Conservation (phyloP, 2,888 invertebrate species). For the Thymelicus sylvestris region DNA sequence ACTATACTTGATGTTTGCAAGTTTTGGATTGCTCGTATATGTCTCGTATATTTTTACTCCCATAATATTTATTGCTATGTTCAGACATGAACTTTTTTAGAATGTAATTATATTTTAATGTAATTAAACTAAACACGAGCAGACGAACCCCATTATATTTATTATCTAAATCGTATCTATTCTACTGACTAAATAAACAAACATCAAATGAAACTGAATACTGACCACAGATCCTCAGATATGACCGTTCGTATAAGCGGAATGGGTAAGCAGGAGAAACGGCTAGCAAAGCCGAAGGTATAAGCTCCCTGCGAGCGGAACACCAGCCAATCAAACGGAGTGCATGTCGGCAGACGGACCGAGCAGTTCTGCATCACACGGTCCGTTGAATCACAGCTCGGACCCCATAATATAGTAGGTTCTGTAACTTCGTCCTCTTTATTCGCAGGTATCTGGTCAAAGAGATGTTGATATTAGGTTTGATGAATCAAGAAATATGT, state of each 20-base stretch:
- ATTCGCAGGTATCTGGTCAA: constrained; percentile 22
- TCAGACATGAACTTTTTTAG: too few relatives aligned
- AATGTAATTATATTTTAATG: too few relatives aligned
- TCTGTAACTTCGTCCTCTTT: constrained; percentile 42
- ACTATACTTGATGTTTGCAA: too few relatives aligned
- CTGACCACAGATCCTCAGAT: constrained; percentile 53
- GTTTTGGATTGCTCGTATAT: too few relatives aligned
- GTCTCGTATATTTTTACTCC: too few relatives aligned
- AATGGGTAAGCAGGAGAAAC: constrained; percentile 50
- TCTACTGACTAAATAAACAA: too few relatives aligned
- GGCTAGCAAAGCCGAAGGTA: constrained; percentile 46
- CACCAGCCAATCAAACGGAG: constrained; percentile 53
- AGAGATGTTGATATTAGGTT: too few relatives aligned
- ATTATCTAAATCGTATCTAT: too few relatives aligned
- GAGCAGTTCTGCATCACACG: constrained; percentile 48
- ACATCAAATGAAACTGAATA: constrained; percentile 4
- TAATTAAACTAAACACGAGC: too few relatives aligned
- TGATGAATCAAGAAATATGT: too few relatives aligned
- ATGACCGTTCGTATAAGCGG: constrained; percentile 52
- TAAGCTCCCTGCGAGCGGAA: constrained; percentile 53
- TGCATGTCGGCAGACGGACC: constrained; percentile 48
- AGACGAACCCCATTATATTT: too few relatives aligned
- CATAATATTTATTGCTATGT: too few relatives aligned
- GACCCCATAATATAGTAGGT: constrained; percentile 54
- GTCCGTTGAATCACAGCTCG: constrained; percentile 54